Evolutionary conservation across 23 tunicate genomes (phyloP), one percentile per base, ranked within the genome.

Genomic region (Phallusia fumigata): DNA sequence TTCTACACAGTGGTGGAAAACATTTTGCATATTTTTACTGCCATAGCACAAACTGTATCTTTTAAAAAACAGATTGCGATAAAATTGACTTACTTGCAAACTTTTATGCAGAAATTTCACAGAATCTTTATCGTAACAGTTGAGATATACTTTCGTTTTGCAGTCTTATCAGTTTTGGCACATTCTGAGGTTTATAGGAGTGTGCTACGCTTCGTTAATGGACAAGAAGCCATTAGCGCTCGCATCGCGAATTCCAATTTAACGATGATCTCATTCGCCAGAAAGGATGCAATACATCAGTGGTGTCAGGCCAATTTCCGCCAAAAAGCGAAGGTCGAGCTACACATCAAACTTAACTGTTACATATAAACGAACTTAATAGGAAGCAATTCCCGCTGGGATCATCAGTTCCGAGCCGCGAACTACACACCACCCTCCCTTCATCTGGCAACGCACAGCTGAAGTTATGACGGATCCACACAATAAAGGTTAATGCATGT

Each of bases 191-290:
- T 58, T 22, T 58, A 40, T 58, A 24, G 69, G 69, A 58, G 69
- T 58, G 69, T 24, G 69, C 69, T 58, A 16, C 69, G 28, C 26
- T 22, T 58, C 69, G 69, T 58, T 58, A 58, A 58, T 58, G 69
- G 69, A 58, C 69, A 58, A 40, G 47, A 40, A 21, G 69, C 69
- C 69, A 58, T 58, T 58, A 58, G 69, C 69, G 69, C 69, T 16
- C 47, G 47, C 47, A 24, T 24, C 69, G 28, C 69, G 69, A 24
- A 58, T 58, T 58, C 69, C 69, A 21, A 58, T 58, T 58, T 58
- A 58, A 58, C 69, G 69, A 58, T 58, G 69, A 58, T 58, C 69
- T 58, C 69, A 58, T 24, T 58, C 28, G 69, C 69, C 69, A 58
- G 28, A 58, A 21, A 58, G 69, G 69, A 58, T 58, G 69, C 69